Percentiles rank a stretch among this genome's conserved stretches.
Conservation (phyloP, 2,888 invertebrate species). For the Aradus depressus region DNA sequence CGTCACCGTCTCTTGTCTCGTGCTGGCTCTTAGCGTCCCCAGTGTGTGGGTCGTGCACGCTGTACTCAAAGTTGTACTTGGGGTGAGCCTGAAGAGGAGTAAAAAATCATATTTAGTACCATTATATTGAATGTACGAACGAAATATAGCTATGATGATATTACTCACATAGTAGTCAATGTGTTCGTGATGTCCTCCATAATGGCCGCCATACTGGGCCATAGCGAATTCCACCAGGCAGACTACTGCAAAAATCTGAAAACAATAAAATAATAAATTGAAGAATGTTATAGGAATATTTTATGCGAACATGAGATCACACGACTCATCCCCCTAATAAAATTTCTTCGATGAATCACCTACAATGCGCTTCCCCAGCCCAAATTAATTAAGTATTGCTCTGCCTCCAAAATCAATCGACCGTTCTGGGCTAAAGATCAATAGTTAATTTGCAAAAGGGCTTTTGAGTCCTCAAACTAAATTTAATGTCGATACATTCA, state of each 20-base stretch:
- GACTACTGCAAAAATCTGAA: constrained; percentile 8
- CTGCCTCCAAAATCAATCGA: no score
- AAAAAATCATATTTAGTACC: background rate
- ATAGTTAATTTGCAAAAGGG: no score
- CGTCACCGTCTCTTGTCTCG: constrained; percentile 15
- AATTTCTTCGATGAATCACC: no score
- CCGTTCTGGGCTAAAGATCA: no score
- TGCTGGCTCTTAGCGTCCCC: constrained; percentile 14
- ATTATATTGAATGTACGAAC: background rate
- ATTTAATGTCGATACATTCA: no score
- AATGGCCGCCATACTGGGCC: constrained; percentile 25
- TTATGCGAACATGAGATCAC: no score
- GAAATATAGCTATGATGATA: background rate
- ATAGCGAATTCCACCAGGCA: constrained; percentile 15
- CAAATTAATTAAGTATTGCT: no score
- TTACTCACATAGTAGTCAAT: constrained; percentile 25
- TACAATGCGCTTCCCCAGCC: no score
- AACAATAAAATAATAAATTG: no score
- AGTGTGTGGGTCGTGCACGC: constrained; percentile 18
- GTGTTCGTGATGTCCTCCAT: constrained; percentile 20
- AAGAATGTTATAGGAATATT: no score
- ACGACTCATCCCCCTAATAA: no score
- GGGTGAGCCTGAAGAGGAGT: constrained; percentile 7
- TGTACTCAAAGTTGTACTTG: constrained; percentile 15
- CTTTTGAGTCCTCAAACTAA: no score